Evolutionary conservation across 2,113 vertebrate species (phyloP).

Genomic region (Hylia prasina): DNA sequence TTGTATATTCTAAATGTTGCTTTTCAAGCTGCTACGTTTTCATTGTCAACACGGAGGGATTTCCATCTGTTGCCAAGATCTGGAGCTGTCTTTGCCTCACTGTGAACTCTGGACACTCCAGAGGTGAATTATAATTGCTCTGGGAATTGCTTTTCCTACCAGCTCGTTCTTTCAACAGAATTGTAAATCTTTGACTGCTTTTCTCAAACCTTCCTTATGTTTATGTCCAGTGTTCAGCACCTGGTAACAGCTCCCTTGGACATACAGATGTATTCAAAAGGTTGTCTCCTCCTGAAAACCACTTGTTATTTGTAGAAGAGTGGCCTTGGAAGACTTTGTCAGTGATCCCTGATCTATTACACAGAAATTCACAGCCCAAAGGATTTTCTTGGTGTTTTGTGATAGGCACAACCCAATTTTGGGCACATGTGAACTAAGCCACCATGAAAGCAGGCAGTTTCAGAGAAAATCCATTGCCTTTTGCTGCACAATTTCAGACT

Average conservation of each 20-base stretch:
- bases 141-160: not conserved
- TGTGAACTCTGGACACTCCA: not conserved
- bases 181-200: not conserved
- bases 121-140: not conserved
- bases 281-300: not conserved
- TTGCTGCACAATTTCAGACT: not conserved
- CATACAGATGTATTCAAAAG: not conserved
- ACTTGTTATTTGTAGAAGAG: conserved; percentile 2
- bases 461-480: not conserved
- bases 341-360: not conserved
- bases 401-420: not conserved
- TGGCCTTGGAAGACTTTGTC: not conserved
- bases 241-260: not conserved
- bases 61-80: not conserved
- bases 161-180: not conserved
- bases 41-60: not conserved
- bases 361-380: not conserved
- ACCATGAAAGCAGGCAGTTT: not conserved
- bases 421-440: not conserved
- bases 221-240: not conserved
- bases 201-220: not conserved
- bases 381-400: not conserved
- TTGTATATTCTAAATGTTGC: not conserved
- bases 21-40: not conserved
- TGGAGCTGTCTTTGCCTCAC: not conserved